phyloP scores from a whole-genome alignment of 2,888 invertebrate genomes.

The Andrena flavipes region DNA sequence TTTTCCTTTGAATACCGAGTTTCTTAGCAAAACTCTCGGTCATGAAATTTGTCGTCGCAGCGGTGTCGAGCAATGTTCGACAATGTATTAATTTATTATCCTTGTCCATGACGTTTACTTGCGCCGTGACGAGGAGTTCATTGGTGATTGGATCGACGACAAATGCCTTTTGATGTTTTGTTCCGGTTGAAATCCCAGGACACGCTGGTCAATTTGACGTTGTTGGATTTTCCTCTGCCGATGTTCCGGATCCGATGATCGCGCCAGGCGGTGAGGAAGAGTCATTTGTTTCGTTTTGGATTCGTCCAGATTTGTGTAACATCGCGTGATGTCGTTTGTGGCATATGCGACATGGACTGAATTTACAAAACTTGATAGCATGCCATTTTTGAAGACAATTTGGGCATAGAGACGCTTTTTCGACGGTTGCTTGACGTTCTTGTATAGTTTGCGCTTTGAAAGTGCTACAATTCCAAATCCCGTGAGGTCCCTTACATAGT shows the following conservation, averaged over 20 bases:
- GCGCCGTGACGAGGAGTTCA: neutral
- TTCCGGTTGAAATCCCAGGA: neutral
- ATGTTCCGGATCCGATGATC: neutral
- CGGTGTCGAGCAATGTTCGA: slow-evolving; percentile 3
- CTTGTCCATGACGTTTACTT: neutral
- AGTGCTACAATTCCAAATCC: neutral
- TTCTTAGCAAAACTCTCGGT: no score
- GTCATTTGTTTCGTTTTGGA: no score
- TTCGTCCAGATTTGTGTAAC: neutral
- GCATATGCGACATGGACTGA: neutral
- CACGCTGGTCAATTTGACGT: neutral
- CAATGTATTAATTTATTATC: neutral
- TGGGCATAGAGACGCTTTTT: neutral
- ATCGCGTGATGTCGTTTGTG: neutral
- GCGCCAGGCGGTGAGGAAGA: neutral
- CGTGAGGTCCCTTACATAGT: neutral
- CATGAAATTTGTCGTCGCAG: no score
- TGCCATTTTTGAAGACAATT: neutral
- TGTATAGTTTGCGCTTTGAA: neutral
- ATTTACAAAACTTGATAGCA: neutral
- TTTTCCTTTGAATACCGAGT: no score
- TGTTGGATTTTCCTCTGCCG: neutral
- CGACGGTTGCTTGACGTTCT: neutral
- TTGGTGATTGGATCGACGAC: neutral
- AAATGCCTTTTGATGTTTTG: neutral